A percentile compares a stretch with the other conserved stretches of the same genome.
Evolutionary conservation across 2,888 invertebrate genomes (phyloP).

Genomic region (Herminia tarsipennalis): DNA sequence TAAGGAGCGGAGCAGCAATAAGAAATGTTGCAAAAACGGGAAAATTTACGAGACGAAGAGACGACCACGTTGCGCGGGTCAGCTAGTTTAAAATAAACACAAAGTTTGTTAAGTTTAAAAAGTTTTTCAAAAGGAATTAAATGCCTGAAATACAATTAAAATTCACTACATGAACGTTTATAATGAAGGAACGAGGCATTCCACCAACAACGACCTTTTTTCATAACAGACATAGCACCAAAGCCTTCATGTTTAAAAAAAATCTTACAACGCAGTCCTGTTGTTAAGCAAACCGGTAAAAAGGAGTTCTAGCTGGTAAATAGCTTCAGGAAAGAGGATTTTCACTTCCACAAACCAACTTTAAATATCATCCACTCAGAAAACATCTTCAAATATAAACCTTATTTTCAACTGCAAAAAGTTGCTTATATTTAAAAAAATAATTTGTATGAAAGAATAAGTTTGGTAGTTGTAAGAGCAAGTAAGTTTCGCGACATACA

Average conservation of each 20-base stretch:
- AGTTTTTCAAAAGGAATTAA: no score
- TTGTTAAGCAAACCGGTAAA: conserved; percentile 50
- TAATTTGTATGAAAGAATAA: conserved; percentile 28
- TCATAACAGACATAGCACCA: conserved; percentile 11
- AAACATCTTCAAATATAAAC: conserved; percentile 11
- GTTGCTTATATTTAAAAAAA: not conserved
- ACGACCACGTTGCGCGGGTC: no score
- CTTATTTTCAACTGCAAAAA: not conserved
- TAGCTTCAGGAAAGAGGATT: conserved; percentile 49
- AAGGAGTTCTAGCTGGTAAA: conserved; percentile 25
- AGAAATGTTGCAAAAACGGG: no score
- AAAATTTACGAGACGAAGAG: no score
- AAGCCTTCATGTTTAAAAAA: conserved; percentile 30
- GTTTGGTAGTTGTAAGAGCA: conserved; percentile 9
- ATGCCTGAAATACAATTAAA: no score
- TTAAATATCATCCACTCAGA: conserved; percentile 11
- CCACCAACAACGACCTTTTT: no score
- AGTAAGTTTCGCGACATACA: conserved; percentile 41
- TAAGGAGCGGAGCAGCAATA: no score
- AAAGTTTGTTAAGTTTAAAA: no score
- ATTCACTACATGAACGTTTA: no score
- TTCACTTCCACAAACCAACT: conserved; percentile 37
- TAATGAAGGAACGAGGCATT: no score
- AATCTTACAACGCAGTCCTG: conserved; percentile 36
- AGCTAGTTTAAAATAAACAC: no score